A percentile compares a stretch with the other conserved stretches of the same genome.
Evolutionary conservation across 2,797 vertebrate genomes (phyloP).

Genomic region (Enteromius viviparus): DNA sequence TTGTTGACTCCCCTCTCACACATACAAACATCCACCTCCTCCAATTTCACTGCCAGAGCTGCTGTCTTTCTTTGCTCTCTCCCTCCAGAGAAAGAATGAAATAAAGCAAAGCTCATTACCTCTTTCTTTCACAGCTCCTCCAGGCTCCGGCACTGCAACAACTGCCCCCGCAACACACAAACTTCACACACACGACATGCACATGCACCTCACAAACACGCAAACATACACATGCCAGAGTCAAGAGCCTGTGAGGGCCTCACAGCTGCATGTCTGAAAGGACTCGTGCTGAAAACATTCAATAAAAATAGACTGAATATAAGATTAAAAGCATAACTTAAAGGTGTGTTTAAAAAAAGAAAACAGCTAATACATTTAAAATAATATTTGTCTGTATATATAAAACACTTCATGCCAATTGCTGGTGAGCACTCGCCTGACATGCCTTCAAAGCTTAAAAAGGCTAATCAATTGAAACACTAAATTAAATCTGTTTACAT

Average conservation of each 20-base stretch:
- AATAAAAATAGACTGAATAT: neutral
- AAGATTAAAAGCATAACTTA: neutral
- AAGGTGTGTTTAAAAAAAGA: neutral
- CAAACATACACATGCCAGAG: conserved; percentile 42
- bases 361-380: neutral
- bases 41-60: conserved; percentile 49
- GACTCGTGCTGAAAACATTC: conserved; percentile 1
- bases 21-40: conserved; percentile 34
- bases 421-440: neutral
- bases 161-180: conserved; percentile 61
- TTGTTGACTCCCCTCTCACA: conserved; percentile 52
- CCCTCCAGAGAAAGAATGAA: conserved; percentile 55
- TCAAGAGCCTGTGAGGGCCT: conserved; percentile 34
- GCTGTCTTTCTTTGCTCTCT: conserved; percentile 55
- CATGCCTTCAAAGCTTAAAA: neutral
- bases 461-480: neutral
- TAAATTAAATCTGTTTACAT: neutral
- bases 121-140: conserved; percentile 61
- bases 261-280: neutral
- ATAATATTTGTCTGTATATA: neutral
- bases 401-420: neutral
- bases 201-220: conserved; percentile 43
- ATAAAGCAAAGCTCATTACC: conserved; percentile 65
- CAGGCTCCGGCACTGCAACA: conserved; percentile 59
- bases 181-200: conserved; percentile 54